A percentile compares a stretch with the other conserved stretches of the same genome.
These are phyloP conservation scores for Cremastobaeus sp. DNA, from an alignment of 2,888 invertebrate genomes.

Conservation along the genomic window DNA sequence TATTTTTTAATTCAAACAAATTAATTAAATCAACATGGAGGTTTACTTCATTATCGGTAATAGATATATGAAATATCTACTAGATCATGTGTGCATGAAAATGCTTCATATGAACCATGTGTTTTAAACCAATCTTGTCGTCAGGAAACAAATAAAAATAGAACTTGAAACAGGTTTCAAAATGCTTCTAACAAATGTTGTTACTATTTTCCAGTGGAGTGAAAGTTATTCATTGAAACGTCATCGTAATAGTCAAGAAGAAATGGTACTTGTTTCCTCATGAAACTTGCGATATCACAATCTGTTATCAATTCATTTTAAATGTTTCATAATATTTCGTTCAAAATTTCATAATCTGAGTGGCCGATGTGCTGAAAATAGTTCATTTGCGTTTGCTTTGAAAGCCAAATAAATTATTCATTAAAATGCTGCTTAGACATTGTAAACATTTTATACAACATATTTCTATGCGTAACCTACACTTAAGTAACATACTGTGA, in stretches of 20 bases:
- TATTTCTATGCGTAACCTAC: constrained; percentile 12
- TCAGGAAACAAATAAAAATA: constrained; percentile 6
- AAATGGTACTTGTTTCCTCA: constrained; percentile 17
- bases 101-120: neutral
- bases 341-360: constrained; percentile 23
- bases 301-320: constrained; percentile 22
- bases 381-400: neutral
- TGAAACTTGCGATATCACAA: constrained; percentile 14
- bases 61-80: neutral
- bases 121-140: neutral
- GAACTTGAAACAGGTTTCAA: constrained; percentile 32
- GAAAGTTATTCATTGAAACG: constrained; percentile 19
- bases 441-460: constrained; percentile 14
- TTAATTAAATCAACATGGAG: neutral
- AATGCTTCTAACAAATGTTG: constrained; percentile 6
- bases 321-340: constrained; percentile 20
- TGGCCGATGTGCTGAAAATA: constrained; percentile 10
- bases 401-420: neutral
- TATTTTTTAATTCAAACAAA: neutral
- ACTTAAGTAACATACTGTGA: constrained; percentile 29
- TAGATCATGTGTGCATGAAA: neutral
- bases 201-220: constrained; percentile 1
- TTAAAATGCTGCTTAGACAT: constrained; percentile 36
- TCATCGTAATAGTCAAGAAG: neutral
- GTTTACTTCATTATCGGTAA: constrained; percentile 4